Evolutionary conservation across 2,113 vertebrate species (phyloP).

Genomic region (Tichodroma muraria): DNA sequence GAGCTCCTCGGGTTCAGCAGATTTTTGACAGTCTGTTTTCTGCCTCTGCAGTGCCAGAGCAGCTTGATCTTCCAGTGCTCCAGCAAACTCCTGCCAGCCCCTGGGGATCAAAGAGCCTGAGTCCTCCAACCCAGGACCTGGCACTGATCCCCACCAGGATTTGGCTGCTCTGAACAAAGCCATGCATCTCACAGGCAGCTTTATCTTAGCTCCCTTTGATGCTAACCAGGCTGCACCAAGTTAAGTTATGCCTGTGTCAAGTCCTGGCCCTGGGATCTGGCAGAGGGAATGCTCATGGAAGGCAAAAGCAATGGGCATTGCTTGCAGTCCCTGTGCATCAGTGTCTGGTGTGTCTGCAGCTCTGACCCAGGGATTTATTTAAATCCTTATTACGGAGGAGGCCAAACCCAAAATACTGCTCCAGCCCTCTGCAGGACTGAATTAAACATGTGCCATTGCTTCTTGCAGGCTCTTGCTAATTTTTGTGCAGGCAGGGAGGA

Average conservation of each 20-base stretch:
- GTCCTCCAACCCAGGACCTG: neutral
- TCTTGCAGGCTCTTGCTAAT: neutral
- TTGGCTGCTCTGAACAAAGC: neutral
- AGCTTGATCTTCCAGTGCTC: neutral
- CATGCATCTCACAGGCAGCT: neutral
- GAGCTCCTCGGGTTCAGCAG: neutral
- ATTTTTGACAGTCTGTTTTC: neutral
- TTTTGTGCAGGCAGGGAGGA: neutral
- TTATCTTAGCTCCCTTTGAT: neutral
- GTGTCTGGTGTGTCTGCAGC: neutral
- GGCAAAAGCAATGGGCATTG: neutral
- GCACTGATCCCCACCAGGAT: neutral
- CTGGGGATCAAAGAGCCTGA: fast-evolving
- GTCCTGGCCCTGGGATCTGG: neutral
- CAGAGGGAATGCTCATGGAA: neutral
- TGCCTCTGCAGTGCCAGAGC: neutral
- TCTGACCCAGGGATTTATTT: neutral
- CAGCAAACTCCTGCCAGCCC: neutral
- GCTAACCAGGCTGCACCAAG: neutral
- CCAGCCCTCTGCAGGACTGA: neutral
- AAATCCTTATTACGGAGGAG: neutral
- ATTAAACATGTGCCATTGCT: slow-evolving; percentile 9
- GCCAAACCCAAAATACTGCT: neutral
- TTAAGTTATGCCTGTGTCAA: neutral
- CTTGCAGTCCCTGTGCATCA: neutral